Base-by-base conservation (phyloP, 1,140 invertebrate species). In the Acromyrmex charruanus region DNA sequence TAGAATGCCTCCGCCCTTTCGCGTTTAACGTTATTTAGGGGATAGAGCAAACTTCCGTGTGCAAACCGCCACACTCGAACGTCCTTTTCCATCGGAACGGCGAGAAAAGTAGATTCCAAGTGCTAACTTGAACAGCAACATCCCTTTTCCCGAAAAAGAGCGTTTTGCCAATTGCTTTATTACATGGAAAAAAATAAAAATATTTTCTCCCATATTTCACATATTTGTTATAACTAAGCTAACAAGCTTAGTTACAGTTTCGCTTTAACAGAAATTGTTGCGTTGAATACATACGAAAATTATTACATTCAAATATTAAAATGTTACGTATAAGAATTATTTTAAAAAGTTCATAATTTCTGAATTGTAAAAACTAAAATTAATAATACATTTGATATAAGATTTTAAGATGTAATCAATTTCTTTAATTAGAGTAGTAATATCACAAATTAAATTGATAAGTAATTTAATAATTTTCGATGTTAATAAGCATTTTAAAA, bases 41-140 rank as follows among this genome's bases (percentile, higher is more conserved):
- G 5, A 49, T 28, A 59, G 53, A 72, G 55, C 80, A 84, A 84
- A 84, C 69, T 84, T 63, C 55, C 25, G 58, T 21, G 65, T 25
- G 49, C 77, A 69, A 81, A 74, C 80, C 7, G 6, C 0, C 35
- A 51, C 49, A 49, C 12, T 65, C 18, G 21, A 51, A 16, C 6
- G 4, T 63, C 25, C 55, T 16, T 63, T 74, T 84, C 80, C 7
- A 51, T 4, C 28, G 35, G n/a, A 74, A 84, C 39, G 69, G 28
- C 80, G 80, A 74, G 80, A 74, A 84, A 74, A 61, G 25, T 74
- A 63, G 39, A 84, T 63, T 28, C 69, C 69, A 75, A 84, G 80
- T 84, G 80, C 25, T 84, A 84, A 84, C 55, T 74, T 75, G 55
- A 44, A 74, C 55, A 21, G 35, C 80, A 74, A 74, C 68, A 2